These are phyloP conservation scores for Melitaea athalia DNA, from an alignment of 2,888 invertebrate genomes.

Conservation along the genomic window DNA sequence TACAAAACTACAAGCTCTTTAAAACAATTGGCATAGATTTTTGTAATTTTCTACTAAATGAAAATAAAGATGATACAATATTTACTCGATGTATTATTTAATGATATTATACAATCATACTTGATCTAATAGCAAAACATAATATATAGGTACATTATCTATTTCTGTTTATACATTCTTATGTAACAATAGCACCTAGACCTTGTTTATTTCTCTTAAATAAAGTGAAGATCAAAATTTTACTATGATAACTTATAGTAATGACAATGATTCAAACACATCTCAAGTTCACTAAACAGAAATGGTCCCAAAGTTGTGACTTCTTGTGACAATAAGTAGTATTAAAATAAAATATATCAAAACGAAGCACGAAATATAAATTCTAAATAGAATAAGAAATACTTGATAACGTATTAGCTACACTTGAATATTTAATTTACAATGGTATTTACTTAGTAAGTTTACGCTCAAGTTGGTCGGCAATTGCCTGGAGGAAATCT, in stretches of 20 bases:
- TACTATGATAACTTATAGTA: neutral
- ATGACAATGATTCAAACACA: conserved; percentile 7
- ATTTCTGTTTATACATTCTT: neutral
- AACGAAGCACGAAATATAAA: neutral
- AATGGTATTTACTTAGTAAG: conserved; percentile 56
- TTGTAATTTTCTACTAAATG: too few species aligned
- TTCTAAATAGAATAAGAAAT: neutral
- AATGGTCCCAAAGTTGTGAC: conserved; percentile 18
- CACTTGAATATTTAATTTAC: conserved; percentile 9
- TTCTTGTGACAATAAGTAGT: conserved; percentile 5
- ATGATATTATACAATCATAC: too few species aligned
- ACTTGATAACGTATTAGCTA: conserved; percentile 15
- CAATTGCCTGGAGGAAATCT: conserved; percentile 92
- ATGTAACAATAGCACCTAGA: conserved; percentile 17
- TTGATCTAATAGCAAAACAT: neutral
- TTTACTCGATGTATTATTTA: neutral
- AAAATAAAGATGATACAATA: too few species aligned
- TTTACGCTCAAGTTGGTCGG: conserved; percentile 85
- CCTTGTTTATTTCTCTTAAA: neutral
- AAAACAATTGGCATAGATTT: too few species aligned
- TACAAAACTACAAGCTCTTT: too few species aligned
- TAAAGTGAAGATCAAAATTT: neutral
- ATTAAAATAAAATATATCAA: conserved; percentile 1
- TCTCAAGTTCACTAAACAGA: neutral
- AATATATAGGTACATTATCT: neutral